Percentiles rank a stretch among this genome's conserved stretches.
phyloP scores from a whole-genome alignment of 2,113 vertebrate genomes.

The Psilopogon haemacephalus region DNA sequence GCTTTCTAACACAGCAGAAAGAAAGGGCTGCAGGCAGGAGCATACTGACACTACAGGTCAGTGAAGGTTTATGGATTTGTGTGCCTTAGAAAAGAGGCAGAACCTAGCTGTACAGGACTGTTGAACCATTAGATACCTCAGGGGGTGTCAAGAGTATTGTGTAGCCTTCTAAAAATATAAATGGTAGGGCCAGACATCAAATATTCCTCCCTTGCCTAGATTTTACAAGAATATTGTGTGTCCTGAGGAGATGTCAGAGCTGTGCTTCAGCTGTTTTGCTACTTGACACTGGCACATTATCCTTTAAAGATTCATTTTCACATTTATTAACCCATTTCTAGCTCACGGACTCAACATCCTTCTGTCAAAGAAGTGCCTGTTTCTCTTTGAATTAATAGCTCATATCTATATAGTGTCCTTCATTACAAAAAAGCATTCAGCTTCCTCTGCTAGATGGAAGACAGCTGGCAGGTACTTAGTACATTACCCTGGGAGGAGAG shows the following conservation, averaged over 20 bases:
- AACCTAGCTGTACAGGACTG: constrained; percentile 43
- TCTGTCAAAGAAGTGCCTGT: constrained; percentile 2
- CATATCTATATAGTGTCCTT: not conserved
- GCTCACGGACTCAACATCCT: not conserved
- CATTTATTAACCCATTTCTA: constrained; percentile 50
- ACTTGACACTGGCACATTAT: constrained; percentile 27
- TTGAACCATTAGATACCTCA: constrained; percentile 63
- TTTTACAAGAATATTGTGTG: constrained; percentile 14
- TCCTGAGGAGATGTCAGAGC: constrained; percentile 50
- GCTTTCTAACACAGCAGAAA: constrained; percentile 67
- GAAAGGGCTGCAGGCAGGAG: constrained; percentile 54
- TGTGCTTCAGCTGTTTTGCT: constrained; percentile 19
- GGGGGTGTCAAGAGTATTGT: constrained; percentile 48
- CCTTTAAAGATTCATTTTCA: constrained; percentile 33
- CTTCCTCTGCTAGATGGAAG: constrained; percentile 14
- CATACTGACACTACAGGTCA: constrained; percentile 60
- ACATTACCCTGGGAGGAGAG: not conserved
- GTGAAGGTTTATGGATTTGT: constrained; percentile 56
- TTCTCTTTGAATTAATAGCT: constrained; percentile 49
- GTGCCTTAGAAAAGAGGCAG: constrained; percentile 39
- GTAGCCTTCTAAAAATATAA: constrained; percentile 64
- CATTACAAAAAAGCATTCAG: not conserved
- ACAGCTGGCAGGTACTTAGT: constrained; percentile 39
- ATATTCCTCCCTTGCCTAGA: not conserved
- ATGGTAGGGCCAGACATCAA: constrained; percentile 55